phyloP scores from a whole-genome alignment of 2,113 vertebrate species.

The Thermophis baileyi region DNA sequence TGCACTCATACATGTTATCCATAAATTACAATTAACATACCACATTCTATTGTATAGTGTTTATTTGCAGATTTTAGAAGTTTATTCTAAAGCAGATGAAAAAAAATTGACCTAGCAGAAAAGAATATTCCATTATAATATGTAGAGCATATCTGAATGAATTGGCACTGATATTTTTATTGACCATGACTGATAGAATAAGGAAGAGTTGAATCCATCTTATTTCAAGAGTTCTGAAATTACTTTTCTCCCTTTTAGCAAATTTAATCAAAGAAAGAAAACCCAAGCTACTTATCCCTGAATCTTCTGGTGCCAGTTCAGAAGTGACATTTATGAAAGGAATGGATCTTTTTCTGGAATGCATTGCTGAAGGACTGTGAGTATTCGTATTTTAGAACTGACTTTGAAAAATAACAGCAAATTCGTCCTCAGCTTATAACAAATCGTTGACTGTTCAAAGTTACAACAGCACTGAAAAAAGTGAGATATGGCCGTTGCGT shows the following conservation, averaged over 20 bases:
- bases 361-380: conserved; percentile 95
- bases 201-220: background rate
- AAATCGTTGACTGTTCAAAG: background rate
- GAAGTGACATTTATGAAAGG: conserved; percentile 79
- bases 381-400: conserved; percentile 58
- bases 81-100: background rate
- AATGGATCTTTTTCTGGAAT: conserved; percentile 83
- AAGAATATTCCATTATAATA: background rate
- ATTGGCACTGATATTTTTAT: background rate
- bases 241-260: conserved; percentile 65
- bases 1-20: background rate
- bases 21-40: background rate
- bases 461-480: background rate
- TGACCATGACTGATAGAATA: background rate
- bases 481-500: background rate
- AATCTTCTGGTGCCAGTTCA: conserved; percentile 66
- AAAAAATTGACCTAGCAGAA: background rate
- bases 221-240: background rate
- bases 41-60: background rate
- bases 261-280: conserved; percentile 85
- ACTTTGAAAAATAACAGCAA: background rate
- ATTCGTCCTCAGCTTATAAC: no score
- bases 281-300: conserved; percentile 79
- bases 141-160: background rate
- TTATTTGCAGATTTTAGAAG: background rate